Conservation (phyloP, 1,140 invertebrate genomes). For the Nebria ingens region DNA sequence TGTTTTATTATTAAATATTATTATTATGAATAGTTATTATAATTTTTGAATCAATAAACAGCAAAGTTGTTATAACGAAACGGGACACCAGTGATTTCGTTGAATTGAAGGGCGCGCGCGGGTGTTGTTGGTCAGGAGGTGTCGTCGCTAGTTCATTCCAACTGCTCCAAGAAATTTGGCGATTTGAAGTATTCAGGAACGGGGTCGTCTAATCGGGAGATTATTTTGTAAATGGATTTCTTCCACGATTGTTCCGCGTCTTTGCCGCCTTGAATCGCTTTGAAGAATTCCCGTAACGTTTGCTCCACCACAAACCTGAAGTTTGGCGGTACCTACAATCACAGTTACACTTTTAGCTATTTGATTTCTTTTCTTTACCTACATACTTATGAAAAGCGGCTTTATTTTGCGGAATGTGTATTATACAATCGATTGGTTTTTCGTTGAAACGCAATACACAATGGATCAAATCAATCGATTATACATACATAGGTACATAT, state of each 20-base stretch:
- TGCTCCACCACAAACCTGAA: conserved; percentile 95
- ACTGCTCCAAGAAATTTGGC: conserved; percentile 96
- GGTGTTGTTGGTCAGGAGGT: neutral
- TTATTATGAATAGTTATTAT: conserved; percentile 6
- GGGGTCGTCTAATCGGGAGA: conserved; percentile 94
- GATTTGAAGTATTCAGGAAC: conserved; percentile 99
- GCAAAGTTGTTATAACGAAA: conserved; percentile 2
- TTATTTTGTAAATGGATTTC: conserved; percentile 99
- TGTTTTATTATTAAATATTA: conserved; percentile 1
- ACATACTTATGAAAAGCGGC: too few species aligned
- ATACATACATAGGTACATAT: too few species aligned
- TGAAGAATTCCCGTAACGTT: conserved; percentile 96
- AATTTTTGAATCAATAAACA: too few species aligned
- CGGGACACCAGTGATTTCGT: neutral
- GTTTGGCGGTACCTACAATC: conserved; percentile 83
- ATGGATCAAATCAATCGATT: too few species aligned
- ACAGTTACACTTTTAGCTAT: neutral
- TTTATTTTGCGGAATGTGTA: too few species aligned
- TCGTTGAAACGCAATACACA: too few species aligned
- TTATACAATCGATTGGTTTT: too few species aligned
- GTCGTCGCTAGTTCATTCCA: conserved; percentile 59
- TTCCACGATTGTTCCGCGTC: conserved; percentile 99
- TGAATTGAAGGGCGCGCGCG: too few species aligned
- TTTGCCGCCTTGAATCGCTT: conserved; percentile 89
- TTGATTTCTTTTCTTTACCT: too few species aligned